These are phyloP conservation scores for Adelognathus sp. DNA, from an alignment of 2,888 invertebrate genomes.

Conservation along the genomic window DNA sequence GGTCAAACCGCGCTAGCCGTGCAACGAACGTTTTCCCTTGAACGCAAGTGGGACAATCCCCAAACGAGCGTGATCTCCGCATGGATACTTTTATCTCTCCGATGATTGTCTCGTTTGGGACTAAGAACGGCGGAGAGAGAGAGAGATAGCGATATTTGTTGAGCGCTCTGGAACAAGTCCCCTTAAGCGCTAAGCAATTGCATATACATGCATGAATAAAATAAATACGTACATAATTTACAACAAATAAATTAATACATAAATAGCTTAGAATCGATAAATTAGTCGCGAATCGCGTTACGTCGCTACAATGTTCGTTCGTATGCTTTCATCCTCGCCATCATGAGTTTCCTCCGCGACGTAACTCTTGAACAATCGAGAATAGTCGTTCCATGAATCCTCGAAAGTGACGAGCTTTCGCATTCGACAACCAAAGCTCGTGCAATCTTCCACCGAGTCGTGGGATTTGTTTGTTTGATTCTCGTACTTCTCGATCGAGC, in stretches of 20 bases:
- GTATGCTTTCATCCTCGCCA: background rate
- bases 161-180: too few species aligned
- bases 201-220: too few species aligned
- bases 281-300: conserved; percentile 46
- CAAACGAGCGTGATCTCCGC: conserved; percentile 30
- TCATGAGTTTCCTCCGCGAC: conserved; percentile 63
- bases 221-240: too few species aligned
- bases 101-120: background rate
- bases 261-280: conserved; percentile 57
- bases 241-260: conserved; percentile 46
- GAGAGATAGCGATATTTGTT: too few species aligned
- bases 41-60: conserved; percentile 46
- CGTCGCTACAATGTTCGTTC: conserved; percentile 37
- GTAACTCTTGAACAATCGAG: conserved; percentile 70
- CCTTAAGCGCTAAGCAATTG: too few species aligned
- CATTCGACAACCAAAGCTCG: conserved; percentile 81
- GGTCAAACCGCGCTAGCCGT: conserved; percentile 22
- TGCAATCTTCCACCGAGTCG: conserved; percentile 80
- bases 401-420: conserved; percentile 73
- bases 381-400: conserved; percentile 71
- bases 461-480: conserved; percentile 67
- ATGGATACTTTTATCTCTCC: conserved; percentile 6
- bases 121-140: background rate
- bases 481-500: conserved; percentile 69
- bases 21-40: conserved; percentile 43